Base-by-base conservation (phyloP, 2,113 vertebrate species). In the Phrynosoma blainvillii region DNA sequence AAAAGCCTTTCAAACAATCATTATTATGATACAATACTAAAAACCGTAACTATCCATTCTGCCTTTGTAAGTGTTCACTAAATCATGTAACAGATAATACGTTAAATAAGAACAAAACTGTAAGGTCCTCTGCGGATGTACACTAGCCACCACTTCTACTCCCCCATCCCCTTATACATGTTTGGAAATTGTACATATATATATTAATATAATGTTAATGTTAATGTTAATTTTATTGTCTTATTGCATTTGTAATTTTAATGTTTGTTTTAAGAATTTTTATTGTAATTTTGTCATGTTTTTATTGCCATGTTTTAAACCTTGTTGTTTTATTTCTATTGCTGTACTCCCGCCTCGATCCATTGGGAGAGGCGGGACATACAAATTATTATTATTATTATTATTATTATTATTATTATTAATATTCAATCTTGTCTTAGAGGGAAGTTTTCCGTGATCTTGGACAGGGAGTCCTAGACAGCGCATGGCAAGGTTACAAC, bases 401-500 rank as follows among this genome's bases (percentile, higher is more conserved):
- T n/a, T n/a, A n/a, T n/a, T n/a, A n/a, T n/a, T n/a, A n/a, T n/a
- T n/a, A n/a, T n/a, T n/a, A n/a, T n/a, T 82, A 87, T 82, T 47
- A 47, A 62, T 18, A 62, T 62, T 62, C 59, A 62, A 62, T 62
- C 59, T 62, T 90, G 21, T 88, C 70, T 30, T 54, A 97, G 98
- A 95, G 94, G 32, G 96, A 94, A 2, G 93, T 98, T 83, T 98
- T 98, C 91, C 91, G 88, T 32, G 97, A 97, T 84, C 93, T 98
- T 32, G 97, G 98, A 9, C 93, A 96, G 78, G 97, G 96, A 62
- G 94, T 97, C 40, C 93, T 98, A 88, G 95, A 97, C 79, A 98
- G 95, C 0, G 95, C 97, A 0, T 92, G 96, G 88, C 94, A 97
- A 95, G 98, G 98, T 42, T 98, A 97, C 90, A 98, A 98, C 1